Conservation (phyloP, 2,113 vertebrate species). For the Fukomys damarensis region DNA sequence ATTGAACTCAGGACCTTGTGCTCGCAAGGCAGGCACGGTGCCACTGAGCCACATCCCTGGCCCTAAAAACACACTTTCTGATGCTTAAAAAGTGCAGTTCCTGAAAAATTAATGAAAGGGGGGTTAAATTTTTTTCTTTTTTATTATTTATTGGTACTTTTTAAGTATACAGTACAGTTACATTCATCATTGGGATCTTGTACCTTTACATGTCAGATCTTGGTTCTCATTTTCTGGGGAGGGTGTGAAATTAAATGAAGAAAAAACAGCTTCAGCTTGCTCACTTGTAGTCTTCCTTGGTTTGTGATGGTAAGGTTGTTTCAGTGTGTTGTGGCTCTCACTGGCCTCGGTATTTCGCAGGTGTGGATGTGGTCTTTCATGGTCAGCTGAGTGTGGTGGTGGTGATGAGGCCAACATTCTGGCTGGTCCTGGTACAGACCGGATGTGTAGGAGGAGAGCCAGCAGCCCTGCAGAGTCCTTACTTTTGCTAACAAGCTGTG, state of each 20-base stretch:
- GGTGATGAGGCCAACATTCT: background rate
- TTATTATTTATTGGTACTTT: too few relatives aligned
- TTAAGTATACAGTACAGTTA: too few relatives aligned
- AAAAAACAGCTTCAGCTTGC: background rate
- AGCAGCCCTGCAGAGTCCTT: background rate
- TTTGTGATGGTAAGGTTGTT: background rate
- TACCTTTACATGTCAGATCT: too few relatives aligned
- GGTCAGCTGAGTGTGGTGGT: background rate
- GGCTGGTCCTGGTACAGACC: background rate
- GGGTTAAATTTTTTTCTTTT: too few relatives aligned
- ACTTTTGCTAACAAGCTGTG: background rate
- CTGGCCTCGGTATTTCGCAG: background rate
- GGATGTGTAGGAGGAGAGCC: background rate
- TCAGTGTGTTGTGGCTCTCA: background rate
- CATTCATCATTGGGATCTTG: too few relatives aligned
- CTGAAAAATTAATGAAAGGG: background rate
- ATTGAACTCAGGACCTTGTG: too few relatives aligned
- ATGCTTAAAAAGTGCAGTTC: background rate
- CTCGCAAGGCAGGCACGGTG: too few relatives aligned
- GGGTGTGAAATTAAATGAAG: conserved; percentile 10
- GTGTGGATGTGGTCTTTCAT: background rate
- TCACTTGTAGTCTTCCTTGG: conserved; percentile 30
- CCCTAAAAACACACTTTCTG: background rate
- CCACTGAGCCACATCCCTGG: too few relatives aligned
- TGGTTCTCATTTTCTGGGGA: too few relatives aligned